Evolutionary conservation across 2,113 vertebrate species (phyloP).

Genomic region (Tenrec ecaudatus): DNA sequence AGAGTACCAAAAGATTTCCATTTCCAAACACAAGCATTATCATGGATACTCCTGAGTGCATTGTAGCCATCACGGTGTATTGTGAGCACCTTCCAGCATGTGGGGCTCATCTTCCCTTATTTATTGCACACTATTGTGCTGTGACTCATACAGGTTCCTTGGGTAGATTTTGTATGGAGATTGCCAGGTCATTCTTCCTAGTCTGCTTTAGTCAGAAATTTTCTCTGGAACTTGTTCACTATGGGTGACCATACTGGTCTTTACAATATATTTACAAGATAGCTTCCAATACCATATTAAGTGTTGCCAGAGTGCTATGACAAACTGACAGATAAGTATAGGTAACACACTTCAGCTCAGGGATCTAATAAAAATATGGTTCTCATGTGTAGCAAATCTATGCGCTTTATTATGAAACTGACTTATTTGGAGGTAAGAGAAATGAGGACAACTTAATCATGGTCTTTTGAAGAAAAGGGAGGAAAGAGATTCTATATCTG

Average conservation of each 20-base stretch:
- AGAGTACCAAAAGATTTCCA: neutral
- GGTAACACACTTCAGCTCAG: neutral
- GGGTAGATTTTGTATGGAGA: neutral
- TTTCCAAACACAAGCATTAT: neutral
- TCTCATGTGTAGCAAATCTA: neutral
- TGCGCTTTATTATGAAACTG: neutral
- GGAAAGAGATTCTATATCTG: neutral
- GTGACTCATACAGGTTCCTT: neutral
- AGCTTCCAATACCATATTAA: neutral
- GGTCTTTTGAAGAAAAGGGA: neutral
- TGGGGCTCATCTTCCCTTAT: neutral
- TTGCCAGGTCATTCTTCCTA: neutral
- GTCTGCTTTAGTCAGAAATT: neutral
- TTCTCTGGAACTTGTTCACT: neutral
- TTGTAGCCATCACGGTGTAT: neutral
- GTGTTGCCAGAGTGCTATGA: neutral
- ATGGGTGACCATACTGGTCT: neutral
- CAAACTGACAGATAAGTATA: neutral
- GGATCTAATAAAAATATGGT: neutral
- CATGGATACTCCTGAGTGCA: neutral
- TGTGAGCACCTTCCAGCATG: neutral
- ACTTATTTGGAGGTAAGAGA: conserved; percentile 1
- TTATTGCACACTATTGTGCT: neutral
- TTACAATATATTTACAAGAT: neutral
- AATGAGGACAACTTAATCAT: neutral